Evolutionary conservation across 2,113 vertebrate species (phyloP).

Genomic region (Myotis davidii): DNA sequence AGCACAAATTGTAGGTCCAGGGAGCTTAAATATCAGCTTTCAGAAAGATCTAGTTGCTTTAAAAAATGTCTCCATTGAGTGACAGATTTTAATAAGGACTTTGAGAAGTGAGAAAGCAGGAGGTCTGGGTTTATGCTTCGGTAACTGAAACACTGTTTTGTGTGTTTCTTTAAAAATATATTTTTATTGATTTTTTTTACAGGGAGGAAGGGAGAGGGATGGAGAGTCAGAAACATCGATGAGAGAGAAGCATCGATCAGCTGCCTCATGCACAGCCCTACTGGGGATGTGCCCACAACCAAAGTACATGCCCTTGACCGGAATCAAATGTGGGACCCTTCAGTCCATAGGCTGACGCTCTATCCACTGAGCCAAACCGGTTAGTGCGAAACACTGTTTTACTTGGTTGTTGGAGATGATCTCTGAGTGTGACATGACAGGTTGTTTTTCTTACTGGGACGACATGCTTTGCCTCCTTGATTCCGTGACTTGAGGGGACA

Average conservation of each 20-base stretch:
- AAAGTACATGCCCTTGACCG: too few species aligned
- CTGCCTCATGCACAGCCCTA: too few species aligned
- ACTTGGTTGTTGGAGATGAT: neutral
- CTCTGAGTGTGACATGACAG: neutral
- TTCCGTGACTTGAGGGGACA: neutral
- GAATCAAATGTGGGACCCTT: too few species aligned
- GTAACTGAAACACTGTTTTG: neutral
- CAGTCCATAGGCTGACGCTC: too few species aligned
- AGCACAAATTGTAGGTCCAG: neutral
- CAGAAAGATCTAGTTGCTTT: neutral
- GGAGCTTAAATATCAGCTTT: constrained; percentile 5
- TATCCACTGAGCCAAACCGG: too few species aligned
- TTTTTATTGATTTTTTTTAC: too few species aligned
- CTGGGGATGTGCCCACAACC: too few species aligned
- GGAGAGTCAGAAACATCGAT: too few species aligned
- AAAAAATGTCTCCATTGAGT: neutral
- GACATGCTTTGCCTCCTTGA: neutral
- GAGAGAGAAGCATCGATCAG: too few species aligned
- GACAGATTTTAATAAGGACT: neutral
- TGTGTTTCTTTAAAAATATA: too few species aligned
- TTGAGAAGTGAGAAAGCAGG: neutral
- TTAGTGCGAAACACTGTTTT: neutral
- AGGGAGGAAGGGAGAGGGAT: too few species aligned
- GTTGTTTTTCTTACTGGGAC: neutral
- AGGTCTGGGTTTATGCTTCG: constrained; percentile 3